phyloP scores from a whole-genome alignment of 2,888 invertebrate species.

The Sarcophaga carnaria region DNA sequence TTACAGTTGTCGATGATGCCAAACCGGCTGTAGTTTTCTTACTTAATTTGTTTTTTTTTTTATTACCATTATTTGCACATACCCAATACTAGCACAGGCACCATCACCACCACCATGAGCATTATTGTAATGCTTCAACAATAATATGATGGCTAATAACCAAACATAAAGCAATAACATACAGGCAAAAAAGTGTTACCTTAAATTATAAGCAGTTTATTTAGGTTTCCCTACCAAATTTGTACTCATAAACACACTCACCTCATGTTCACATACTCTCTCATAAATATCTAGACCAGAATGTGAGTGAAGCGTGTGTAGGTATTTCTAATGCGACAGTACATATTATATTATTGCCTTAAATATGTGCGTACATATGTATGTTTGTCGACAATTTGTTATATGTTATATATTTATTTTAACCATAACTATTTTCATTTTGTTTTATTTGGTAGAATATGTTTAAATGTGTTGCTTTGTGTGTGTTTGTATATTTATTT shows the following conservation, averaged over 20 bases:
- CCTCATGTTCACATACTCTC: not conserved
- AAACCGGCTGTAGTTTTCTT: not conserved
- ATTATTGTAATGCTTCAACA: not conserved
- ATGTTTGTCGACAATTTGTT: not conserved
- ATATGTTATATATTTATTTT: constrained; percentile 1
- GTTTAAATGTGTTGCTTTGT: not conserved
- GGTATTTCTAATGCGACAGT: constrained; percentile 34
- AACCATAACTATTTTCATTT: constrained; percentile 25
- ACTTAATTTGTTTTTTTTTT: not conserved
- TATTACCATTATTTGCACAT: not conserved
- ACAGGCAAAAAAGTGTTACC: constrained; percentile 18
- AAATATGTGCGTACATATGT: not conserved
- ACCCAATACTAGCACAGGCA: not conserved
- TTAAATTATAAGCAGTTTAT: constrained; percentile 46
- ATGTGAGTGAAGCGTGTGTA: not conserved
- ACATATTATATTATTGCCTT: not conserved
- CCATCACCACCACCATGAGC: not conserved
- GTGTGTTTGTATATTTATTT: not conserved
- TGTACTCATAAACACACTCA: not conserved
- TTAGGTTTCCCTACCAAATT: constrained; percentile 39
- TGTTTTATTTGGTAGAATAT: constrained; percentile 18
- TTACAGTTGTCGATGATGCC: not conserved
- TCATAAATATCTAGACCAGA: not conserved
- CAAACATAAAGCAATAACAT: not conserved
- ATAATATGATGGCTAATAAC: not conserved